A percentile compares a stretch with the other conserved stretches of the same genome.
These are phyloP conservation scores for Borostomias antarcticus DNA, from an alignment of 2,797 vertebrate genomes.

Conservation along the genomic window DNA sequence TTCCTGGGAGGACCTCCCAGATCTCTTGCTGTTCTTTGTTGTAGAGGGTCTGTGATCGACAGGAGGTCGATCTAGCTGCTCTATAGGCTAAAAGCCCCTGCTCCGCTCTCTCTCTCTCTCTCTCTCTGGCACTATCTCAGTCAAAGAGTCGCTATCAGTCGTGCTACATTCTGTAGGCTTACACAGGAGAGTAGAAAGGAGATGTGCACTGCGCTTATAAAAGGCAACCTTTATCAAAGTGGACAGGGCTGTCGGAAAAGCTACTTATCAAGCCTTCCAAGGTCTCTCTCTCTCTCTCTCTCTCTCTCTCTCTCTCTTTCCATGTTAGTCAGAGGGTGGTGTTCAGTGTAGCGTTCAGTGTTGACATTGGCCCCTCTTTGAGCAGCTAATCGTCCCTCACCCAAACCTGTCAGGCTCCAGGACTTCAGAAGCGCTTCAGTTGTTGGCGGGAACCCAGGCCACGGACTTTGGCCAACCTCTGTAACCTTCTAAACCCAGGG, in stretches of 20 bases:
- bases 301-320: neutral
- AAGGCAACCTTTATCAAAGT: slow-evolving; percentile 37
- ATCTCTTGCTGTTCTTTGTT: too few relatives aligned
- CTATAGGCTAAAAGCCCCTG: neutral
- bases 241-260: slow-evolving; percentile 42
- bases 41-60: neutral
- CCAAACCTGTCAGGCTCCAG: neutral
- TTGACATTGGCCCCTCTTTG: slow-evolving; percentile 2
- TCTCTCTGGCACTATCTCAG: neutral
- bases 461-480: slow-evolving; percentile 25
- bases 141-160: neutral
- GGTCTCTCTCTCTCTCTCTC: slow-evolving; percentile 7
- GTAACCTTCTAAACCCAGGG: neutral
- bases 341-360: slow-evolving; percentile 12
- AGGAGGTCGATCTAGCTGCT: neutral
- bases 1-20: neutral
- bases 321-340: neutral
- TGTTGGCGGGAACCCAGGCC: slow-evolving; percentile 19
- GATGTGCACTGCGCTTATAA: slow-evolving; percentile 8
- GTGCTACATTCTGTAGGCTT: neutral
- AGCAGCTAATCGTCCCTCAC: slow-evolving; percentile 10
- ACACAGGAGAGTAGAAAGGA: slow-evolving; percentile 11
- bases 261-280: slow-evolving; percentile 35
- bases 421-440: slow-evolving; percentile 12
- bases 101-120: neutral